Base-by-base conservation (phyloP, 2,797 vertebrate species). In the Danio jaintianensis region DNA sequence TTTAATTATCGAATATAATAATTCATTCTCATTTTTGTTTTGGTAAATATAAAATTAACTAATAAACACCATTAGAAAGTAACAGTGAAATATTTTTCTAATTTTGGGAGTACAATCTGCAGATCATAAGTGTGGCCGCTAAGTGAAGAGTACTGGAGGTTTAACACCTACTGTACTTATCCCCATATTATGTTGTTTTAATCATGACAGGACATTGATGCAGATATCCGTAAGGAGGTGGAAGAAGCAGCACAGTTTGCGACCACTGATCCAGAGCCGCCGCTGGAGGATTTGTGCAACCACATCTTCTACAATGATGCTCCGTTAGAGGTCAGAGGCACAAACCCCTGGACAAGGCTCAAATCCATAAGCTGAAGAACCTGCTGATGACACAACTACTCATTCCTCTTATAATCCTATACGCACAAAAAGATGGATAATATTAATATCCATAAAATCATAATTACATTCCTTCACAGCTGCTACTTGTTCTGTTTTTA, bases 181-280 rank as follows among this genome's bases (percentile, higher is more conserved):
- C 36, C 53, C 50, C 55, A 18, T 29, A 15, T 47, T 61, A 40
- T 64, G 47, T 40, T 63, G 45, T 20, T 48, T 22, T 2, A 64
- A 47, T 53, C 94, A 0, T 91, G 96, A 70, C 87, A 98, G 95
- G 96, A 96, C 85, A 97, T 98, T 0, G 96, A 97, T 36, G 91
- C 93, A 20, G 94, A 93, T 36, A 95, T 98, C 85, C 94, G 92
- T 82, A 97, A 97, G 81, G 95, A 98, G 86, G 94, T 98, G 0
- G 97, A 98, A 75, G 97, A 97, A 3, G 97, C 97, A 0, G 90
- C 96, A 83, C 96, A 96, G 87, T 98, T 95, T 86, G 96, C 97
- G 83, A 96, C 91, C 78, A 95, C 95, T 7, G 96, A 98, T 84
- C 95, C 95, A 0, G 97, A 99, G 75, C 96, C 97, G 0, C 84